Evolutionary conservation across 2,888 invertebrate species (phyloP).

Genomic region (Eupithecia vulgata): DNA sequence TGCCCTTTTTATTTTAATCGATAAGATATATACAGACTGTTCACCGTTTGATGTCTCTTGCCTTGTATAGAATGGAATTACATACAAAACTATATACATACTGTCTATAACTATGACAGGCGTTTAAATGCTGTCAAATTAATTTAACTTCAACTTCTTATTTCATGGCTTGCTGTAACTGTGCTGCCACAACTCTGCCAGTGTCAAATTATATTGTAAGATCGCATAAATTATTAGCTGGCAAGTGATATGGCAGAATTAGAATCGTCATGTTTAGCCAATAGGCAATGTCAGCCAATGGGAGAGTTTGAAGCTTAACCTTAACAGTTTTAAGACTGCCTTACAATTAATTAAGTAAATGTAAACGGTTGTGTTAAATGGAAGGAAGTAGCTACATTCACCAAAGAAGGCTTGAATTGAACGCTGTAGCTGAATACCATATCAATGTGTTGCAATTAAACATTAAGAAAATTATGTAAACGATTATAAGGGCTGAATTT

Average conservation of each 20-base stretch:
- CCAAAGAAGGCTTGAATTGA: constrained; percentile 73
- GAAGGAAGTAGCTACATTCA: constrained; percentile 51
- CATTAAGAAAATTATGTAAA: neutral
- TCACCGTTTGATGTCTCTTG: too few relatives aligned
- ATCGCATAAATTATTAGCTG: neutral
- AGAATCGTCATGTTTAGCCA: neutral
- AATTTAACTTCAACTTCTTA: too few relatives aligned
- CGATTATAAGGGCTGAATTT: constrained; percentile 1
- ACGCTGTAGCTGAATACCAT: constrained; percentile 59
- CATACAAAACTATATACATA: too few relatives aligned
- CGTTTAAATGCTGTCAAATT: neutral
- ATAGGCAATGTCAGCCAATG: neutral
- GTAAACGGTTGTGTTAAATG: constrained; percentile 45
- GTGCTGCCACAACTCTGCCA: too few relatives aligned
- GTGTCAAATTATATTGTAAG: too few relatives aligned
- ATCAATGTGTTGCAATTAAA: constrained; percentile 44
- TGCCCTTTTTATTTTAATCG: too few relatives aligned
- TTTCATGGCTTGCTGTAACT: too few relatives aligned
- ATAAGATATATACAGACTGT: too few relatives aligned
- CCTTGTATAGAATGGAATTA: too few relatives aligned
- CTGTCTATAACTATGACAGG: too few relatives aligned
- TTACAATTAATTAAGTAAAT: constrained; percentile 31
- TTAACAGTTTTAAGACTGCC: constrained; percentile 44
- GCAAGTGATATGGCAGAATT: neutral
- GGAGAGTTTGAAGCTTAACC: neutral